Evolutionary conservation across 2,797 vertebrate genomes (phyloP).

Genomic region (Schizothorax lantsangensis): DNA sequence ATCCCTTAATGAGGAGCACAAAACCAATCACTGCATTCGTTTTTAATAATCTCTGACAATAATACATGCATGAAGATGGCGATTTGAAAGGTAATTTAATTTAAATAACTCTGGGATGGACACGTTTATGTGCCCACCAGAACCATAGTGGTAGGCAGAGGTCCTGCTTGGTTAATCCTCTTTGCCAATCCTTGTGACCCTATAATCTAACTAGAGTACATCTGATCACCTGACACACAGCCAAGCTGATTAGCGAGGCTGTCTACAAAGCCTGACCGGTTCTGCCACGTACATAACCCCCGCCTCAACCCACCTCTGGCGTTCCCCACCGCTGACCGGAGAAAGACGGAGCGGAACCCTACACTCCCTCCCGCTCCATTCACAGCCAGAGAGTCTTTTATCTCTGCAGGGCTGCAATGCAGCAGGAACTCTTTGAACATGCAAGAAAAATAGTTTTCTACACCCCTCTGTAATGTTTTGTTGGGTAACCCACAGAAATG

Average conservation of each 20-base stretch:
- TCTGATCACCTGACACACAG: conserved; percentile 72
- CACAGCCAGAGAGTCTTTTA: conserved; percentile 47
- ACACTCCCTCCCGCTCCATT: conserved; percentile 36
- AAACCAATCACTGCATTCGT: neutral
- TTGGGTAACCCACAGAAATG: conserved; percentile 31
- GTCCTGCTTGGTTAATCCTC: conserved; percentile 71
- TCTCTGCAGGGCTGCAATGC: conserved; percentile 46
- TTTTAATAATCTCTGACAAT: neutral
- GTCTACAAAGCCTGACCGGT: conserved; percentile 31
- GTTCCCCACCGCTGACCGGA: neutral
- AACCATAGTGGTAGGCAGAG: conserved; percentile 1
- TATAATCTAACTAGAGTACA: conserved; percentile 77
- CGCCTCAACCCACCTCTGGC: neutral
- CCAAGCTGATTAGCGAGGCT: conserved; percentile 74
- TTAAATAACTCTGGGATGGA: neutral
- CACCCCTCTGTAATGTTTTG: conserved; percentile 21
- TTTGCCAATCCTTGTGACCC: conserved; percentile 80
- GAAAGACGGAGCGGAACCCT: conserved; percentile 15
- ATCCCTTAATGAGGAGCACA: neutral
- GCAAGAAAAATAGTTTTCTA: conserved; percentile 32
- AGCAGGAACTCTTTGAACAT: conserved; percentile 38
- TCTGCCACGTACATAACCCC: conserved; percentile 18
- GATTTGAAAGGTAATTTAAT: neutral
- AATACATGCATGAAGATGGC: neutral
- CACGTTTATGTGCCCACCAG: neutral